These are phyloP conservation scores for Yoshiicerus persimilis DNA, from an alignment of 1,140 invertebrate genomes.

Conservation along the genomic window DNA sequence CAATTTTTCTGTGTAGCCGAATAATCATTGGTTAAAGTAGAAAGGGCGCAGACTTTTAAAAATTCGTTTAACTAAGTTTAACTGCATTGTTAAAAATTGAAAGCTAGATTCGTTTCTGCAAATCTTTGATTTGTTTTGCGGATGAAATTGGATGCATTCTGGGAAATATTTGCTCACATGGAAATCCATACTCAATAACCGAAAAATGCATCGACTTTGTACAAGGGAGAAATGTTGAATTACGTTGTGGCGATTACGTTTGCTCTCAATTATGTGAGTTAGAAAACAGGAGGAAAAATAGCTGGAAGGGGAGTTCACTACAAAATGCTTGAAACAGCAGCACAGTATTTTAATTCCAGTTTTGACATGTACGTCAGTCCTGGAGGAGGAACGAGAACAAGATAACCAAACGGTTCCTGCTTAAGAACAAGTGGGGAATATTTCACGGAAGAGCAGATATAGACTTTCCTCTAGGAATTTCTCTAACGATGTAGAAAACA, in stretches of 20 bases:
- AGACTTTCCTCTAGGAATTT: not conserved
- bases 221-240: not conserved
- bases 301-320: not conserved
- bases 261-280: not conserved
- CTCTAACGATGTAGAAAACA: not conserved
- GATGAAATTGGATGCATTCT: not conserved
- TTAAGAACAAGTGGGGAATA: slow-evolving; percentile 5
- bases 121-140: too few species aligned
- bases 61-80: too few species aligned
- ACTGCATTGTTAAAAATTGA: too few species aligned
- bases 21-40: too few species aligned
- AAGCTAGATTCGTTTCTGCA: too few species aligned
- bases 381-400: not conserved
- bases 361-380: not conserved
- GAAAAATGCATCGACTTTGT: slow-evolving; percentile 1
- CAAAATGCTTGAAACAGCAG: not conserved
- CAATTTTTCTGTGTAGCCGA: too few species aligned
- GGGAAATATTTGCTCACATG: not conserved
- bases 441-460: not conserved
- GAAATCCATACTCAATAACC: not conserved
- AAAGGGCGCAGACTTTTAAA: too few species aligned
- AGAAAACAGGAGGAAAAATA: not conserved
- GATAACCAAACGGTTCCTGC: not conserved
- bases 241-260: not conserved
- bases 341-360: not conserved